Base-by-base conservation (phyloP, 2,888 invertebrate species). In the Leucoma salicis region DNA sequence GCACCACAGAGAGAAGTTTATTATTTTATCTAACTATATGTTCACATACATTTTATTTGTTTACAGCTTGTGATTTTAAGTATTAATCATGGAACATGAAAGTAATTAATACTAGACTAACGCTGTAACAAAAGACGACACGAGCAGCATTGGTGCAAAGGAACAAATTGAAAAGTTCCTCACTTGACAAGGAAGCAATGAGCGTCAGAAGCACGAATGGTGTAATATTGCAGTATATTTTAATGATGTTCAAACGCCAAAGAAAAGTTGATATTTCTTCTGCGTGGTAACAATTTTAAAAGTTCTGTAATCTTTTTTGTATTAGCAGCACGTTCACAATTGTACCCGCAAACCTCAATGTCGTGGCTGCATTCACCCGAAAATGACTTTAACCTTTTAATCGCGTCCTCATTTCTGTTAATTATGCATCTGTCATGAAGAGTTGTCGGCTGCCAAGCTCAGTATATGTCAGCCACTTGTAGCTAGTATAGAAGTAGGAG, bases 401-500 rank as follows among this genome's bases (percentile, higher is more conserved):
- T 62, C 54, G 61, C 61, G 77, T 66, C 71, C 78, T 56, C 73
- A 68, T 79, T 78, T 72, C 64, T 66, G 71, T 68, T 73, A 78
- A 78, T 82, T 82, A 80, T 74, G 75, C 66, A 73, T 80, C 76
- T 78, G 75, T 74, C 72, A 68, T 70, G 70, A 44, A 38, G 64
- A 58, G 61, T 59, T 56, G 66, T 63, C 61, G 63, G 67, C 69
- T 73, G 78, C 69, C 74, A 73, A 66, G 63, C 67, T 63, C 56
- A 14, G 8, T 14, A 3, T 15, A 31, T 10, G 11, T 31, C 31
- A 15, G 15, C 15, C 31, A 31, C 31, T 16, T 63, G 64, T 44
- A 49, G 41, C 64, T 72, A 82, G 82, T 83, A 86, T 87, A 86
- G 87, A 86, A 76, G 58, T 57, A 55, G 62, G 49, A 67, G 66